Evolutionary conservation across 2,113 vertebrate genomes (phyloP).

Genomic region (Bostrychus sinensis): DNA sequence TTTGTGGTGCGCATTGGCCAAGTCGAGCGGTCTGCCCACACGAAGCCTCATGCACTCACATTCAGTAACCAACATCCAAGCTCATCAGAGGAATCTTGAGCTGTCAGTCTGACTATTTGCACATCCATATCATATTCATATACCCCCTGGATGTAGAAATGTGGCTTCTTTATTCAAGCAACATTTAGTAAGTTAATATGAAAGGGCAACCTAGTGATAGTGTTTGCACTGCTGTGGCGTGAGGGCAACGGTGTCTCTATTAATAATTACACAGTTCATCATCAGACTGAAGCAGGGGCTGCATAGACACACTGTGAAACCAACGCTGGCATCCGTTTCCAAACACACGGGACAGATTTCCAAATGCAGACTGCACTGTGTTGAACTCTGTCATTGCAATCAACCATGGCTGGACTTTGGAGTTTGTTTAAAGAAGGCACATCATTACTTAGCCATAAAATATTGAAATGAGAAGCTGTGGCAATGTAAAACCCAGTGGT

Average conservation of each 20-base stretch:
- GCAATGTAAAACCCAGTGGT: not conserved
- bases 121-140: not conserved
- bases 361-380: slow-evolving; percentile 21
- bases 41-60: not conserved
- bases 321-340: slow-evolving; percentile 16
- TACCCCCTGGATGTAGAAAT: not conserved
- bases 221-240: not conserved
- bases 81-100: slow-evolving; percentile 13
- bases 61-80: slow-evolving; percentile 3
- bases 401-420: not conserved
- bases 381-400: slow-evolving; percentile 3
- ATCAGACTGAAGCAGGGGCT: slow-evolving; percentile 31
- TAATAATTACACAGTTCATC: slow-evolving; percentile 70
- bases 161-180: slow-evolving; percentile 1
- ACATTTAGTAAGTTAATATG: slow-evolving; percentile 19
- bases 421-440: not conserved
- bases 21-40: slow-evolving; percentile 34
- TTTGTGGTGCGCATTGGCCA: slow-evolving; percentile 52
- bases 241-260: slow-evolving; percentile 28
- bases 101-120: slow-evolving; percentile 7
- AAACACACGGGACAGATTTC: slow-evolving; percentile 40
- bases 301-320: slow-evolving; percentile 28
- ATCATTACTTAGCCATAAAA: not conserved
- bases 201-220: not conserved
- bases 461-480: not conserved